phyloP scores from a whole-genome alignment of 2,113 vertebrate genomes.

The Varanus komodoensis region DNA sequence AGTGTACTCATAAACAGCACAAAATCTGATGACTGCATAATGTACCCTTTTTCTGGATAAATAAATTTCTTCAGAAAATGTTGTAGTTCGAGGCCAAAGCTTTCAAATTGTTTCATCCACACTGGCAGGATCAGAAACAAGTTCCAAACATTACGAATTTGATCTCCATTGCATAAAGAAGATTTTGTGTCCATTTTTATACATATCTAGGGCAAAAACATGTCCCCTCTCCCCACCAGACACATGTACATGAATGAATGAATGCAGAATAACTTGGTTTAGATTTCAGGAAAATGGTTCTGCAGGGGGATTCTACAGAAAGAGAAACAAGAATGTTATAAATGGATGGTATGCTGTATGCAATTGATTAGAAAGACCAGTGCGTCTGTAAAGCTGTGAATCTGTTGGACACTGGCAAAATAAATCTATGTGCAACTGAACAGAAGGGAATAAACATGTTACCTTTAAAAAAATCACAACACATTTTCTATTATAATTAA shows the following conservation, averaged over 20 bases:
- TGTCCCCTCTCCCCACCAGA: not conserved
- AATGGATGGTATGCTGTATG: not conserved
- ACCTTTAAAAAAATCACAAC: constrained; percentile 28
- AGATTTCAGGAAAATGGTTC: not conserved
- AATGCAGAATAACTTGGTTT: not conserved
- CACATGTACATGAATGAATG: no score
- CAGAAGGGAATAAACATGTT: not conserved
- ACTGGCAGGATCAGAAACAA: not conserved
- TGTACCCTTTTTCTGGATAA: not conserved
- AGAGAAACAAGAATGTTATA: not conserved
- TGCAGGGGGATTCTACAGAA: not conserved
- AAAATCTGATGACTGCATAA: not conserved
- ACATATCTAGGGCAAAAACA: not conserved
- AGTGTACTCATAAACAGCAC: not conserved
- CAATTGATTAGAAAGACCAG: not conserved
- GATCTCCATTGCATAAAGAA: not conserved
- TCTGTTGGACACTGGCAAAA: not conserved
- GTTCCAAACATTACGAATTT: not conserved
- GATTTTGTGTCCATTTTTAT: not conserved
- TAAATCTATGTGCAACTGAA: not conserved
- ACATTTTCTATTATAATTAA: constrained; percentile 33
- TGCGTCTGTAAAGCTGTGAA: not conserved
- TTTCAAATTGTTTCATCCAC: not conserved
- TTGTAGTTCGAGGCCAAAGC: not conserved
- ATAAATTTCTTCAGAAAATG: not conserved